Percentiles rank a stretch among this genome's conserved stretches.
phyloP scores from a whole-genome alignment of 2,888 invertebrate species.

The Trimorus sp. region DNA sequence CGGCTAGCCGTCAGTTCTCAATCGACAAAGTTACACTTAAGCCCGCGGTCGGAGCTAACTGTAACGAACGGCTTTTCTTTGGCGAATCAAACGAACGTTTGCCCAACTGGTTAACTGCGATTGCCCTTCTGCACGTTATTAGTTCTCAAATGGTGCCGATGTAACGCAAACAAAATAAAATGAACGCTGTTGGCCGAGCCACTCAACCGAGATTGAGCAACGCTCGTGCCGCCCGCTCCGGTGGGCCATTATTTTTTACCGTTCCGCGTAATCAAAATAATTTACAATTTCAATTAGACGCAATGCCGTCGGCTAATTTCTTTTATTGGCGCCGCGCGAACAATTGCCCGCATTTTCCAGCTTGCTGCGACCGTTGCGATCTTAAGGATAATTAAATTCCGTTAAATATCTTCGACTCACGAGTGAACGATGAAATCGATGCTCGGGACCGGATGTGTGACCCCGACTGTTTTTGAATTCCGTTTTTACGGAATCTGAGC shows the following conservation, averaged over 20 bases:
- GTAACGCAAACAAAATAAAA: slow-evolving; percentile 55
- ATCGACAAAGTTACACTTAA: slow-evolving; percentile 59
- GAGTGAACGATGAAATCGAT: slow-evolving; percentile 12
- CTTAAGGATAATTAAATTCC: slow-evolving; percentile 28
- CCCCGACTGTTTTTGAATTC: too few relatives aligned
- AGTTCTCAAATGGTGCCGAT: slow-evolving; percentile 55
- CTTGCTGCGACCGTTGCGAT: slow-evolving; percentile 4
- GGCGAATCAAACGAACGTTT: slow-evolving; percentile 58
- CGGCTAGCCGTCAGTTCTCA: slow-evolving; percentile 52
- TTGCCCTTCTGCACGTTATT: slow-evolving; percentile 61
- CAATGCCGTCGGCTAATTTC: slow-evolving; percentile 7
- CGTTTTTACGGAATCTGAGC: too few relatives aligned
- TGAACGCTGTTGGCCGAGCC: slow-evolving; percentile 30
- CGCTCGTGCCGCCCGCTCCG: background rate
- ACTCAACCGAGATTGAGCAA: slow-evolving; percentile 30
- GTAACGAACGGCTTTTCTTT: slow-evolving; percentile 59
- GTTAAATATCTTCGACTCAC: slow-evolving; percentile 9
- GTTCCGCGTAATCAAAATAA: slow-evolving; percentile 30
- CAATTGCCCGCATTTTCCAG: slow-evolving; percentile 23
- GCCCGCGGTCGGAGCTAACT: slow-evolving; percentile 48
- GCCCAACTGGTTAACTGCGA: slow-evolving; percentile 50
- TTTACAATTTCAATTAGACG: slow-evolving; percentile 41
- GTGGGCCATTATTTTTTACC: slow-evolving; percentile 28
- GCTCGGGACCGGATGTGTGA: background rate
- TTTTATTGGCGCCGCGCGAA: slow-evolving; percentile 20